Conservation (phyloP, 2,797 vertebrate genomes). For the Myripristis murdjan region DNA sequence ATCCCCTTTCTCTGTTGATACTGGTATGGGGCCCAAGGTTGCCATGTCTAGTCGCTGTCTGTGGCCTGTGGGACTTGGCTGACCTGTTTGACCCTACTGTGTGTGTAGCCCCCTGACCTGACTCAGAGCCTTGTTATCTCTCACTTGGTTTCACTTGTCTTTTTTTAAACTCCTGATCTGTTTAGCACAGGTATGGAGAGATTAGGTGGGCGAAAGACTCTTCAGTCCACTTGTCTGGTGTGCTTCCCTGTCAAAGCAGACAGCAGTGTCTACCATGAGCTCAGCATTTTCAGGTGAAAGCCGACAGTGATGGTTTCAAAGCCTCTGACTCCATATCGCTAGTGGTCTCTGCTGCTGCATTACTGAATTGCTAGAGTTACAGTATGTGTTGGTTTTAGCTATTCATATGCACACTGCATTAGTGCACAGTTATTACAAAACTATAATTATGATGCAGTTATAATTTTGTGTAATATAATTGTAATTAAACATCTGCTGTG, state of each 20-base stretch:
- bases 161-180: background rate
- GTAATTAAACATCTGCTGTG: too few species aligned
- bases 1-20: slow-evolving; percentile 20
- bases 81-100: slow-evolving; percentile 63
- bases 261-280: too few species aligned
- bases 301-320: background rate
- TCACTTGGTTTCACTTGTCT: slow-evolving; percentile 21
- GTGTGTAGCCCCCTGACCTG: slow-evolving; percentile 63
- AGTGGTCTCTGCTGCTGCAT: background rate
- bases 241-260: too few species aligned
- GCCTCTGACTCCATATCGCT: background rate
- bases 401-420: too few species aligned
- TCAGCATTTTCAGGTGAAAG: too few species aligned
- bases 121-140: slow-evolving; percentile 26
- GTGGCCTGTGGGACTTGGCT: slow-evolving; percentile 43
- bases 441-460: too few species aligned
- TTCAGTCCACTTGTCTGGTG: too few species aligned
- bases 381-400: background rate
- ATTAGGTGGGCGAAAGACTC: too few species aligned
- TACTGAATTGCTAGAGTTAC: background rate
- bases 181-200: background rate
- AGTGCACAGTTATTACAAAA: too few species aligned
- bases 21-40: slow-evolving; percentile 28
- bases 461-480: too few species aligned
- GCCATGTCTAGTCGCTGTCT: slow-evolving; percentile 38